Base-by-base conservation (phyloP, 2,888 invertebrate genomes). In the Archaeoteleia sp. region DNA sequence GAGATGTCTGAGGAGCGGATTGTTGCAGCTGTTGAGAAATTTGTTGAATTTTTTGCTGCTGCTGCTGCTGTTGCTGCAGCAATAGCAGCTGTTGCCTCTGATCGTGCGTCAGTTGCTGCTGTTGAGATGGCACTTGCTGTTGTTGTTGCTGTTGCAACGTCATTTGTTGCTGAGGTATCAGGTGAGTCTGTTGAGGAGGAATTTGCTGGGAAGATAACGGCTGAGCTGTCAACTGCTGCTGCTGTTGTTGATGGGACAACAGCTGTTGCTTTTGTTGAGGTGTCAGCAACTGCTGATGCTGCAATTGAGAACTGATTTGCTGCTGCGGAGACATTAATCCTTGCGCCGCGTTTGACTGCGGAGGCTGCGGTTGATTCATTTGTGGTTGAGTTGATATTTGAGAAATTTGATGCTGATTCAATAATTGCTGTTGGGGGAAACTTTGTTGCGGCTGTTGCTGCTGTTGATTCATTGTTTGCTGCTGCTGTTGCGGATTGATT, bases 241-340 rank as follows among this genome's bases (percentile, higher is more conserved):
- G 54, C 15, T 49, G 48, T 5, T 60, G 69, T 23, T 66, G 71
- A 1, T 65, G 62, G 2, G 40, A 14, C 1, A 71, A 4, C 71
- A 90, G 88, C 71, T 90, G 90, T 71, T 90, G 89, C 71, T 90
- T 90, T 71, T 90, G 90, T 34, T 90, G 89, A 46, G 60, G 76
- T 69, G 54, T 74, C 20, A 76, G 63, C 12, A 72, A 72, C 13
- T 74, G 74, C 15, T 72, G 74, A 54, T 81, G 60, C 49, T 74
- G 75, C 15, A 74, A 60, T 23, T 76, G 77, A 1, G 70, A 68
- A 2, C 75, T 85, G 88, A 67, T 78, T 37, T 77, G 76, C 14
- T 74, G 76, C 32, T 78, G 77, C 63, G 78, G 29, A 61, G 74
- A 14, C 48, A 74, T 61, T 13, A 70, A 40, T 2, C 68, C 65